phyloP scores from a whole-genome alignment of 2,113 vertebrate genomes.

The Bombycilla garrulus region DNA sequence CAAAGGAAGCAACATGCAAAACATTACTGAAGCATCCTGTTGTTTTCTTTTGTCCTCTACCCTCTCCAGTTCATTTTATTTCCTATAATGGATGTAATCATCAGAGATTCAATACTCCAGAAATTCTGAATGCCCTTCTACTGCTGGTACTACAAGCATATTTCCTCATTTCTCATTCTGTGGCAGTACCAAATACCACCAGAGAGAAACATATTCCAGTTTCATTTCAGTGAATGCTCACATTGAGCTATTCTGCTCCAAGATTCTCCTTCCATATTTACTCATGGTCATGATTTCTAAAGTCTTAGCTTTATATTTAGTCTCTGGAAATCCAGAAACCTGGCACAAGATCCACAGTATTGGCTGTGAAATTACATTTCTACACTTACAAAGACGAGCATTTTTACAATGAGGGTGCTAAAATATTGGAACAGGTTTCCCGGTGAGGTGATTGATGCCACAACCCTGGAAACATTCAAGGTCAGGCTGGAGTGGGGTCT shows the following conservation, averaged over 20 bases:
- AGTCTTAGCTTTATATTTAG: background rate
- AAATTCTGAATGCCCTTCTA: background rate
- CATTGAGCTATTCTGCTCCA: background rate
- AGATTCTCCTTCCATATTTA: rapidly evolving
- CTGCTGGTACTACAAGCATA: background rate
- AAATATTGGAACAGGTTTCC: background rate
- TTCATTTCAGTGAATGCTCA: background rate
- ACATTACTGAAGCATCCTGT: rapidly evolving
- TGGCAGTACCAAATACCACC: background rate
- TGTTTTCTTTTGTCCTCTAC: background rate
- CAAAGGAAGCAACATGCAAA: background rate
- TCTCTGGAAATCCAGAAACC: background rate
- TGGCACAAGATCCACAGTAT: background rate
- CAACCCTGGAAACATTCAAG: background rate
- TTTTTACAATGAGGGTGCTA: background rate
- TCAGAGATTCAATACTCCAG: background rate
- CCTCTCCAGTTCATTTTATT: background rate
- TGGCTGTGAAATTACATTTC: background rate
- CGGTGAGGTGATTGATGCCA: too few relatives aligned
- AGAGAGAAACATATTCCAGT: background rate
- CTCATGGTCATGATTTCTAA: background rate
- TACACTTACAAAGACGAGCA: background rate
- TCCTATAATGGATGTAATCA: background rate
- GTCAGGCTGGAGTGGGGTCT: background rate
- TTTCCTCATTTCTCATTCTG: background rate